Evolutionary conservation across 2,888 invertebrate species (phyloP).

Genomic region (Tenthredo distinguenda): DNA sequence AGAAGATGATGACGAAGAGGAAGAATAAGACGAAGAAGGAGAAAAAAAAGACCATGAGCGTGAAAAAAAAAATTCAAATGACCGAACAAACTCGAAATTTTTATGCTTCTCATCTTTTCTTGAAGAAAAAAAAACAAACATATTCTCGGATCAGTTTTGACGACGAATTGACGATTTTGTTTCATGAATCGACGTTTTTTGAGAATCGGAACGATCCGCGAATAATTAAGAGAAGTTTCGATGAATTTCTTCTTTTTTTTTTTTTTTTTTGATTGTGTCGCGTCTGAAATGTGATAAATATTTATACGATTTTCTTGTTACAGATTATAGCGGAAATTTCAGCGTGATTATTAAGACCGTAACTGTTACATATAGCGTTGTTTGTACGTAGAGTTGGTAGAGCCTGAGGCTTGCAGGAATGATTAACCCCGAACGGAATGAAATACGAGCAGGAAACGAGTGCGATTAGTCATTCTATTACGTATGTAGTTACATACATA

Average conservation of each 20-base stretch:
- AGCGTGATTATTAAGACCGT: conserved; percentile 19
- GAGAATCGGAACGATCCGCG: too few species aligned
- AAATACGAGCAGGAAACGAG: conserved; percentile 48
- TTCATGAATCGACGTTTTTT: too few species aligned
- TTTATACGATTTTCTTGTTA: background rate
- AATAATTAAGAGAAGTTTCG: too few species aligned
- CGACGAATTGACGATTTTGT: too few species aligned
- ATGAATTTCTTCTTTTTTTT: background rate
- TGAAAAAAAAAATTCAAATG: background rate
- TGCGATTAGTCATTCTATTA: conserved; percentile 49
- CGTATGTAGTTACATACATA: background rate
- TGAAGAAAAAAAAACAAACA: background rate
- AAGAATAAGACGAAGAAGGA: background rate
- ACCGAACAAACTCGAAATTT: background rate
- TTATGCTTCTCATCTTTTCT: background rate
- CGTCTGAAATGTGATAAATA: background rate
- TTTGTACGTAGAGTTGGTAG: conserved; percentile 9
- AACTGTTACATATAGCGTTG: background rate
- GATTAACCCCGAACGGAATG: conserved; percentile 48
- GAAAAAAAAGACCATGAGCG: background rate
- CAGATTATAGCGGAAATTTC: background rate
- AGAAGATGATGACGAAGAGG: background rate
- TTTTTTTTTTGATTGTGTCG: background rate
- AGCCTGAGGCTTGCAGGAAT: conserved; percentile 4
- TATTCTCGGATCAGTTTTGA: background rate